Conservation (phyloP, 2,797 vertebrate species). For the Spondyliosoma cantharus region DNA sequence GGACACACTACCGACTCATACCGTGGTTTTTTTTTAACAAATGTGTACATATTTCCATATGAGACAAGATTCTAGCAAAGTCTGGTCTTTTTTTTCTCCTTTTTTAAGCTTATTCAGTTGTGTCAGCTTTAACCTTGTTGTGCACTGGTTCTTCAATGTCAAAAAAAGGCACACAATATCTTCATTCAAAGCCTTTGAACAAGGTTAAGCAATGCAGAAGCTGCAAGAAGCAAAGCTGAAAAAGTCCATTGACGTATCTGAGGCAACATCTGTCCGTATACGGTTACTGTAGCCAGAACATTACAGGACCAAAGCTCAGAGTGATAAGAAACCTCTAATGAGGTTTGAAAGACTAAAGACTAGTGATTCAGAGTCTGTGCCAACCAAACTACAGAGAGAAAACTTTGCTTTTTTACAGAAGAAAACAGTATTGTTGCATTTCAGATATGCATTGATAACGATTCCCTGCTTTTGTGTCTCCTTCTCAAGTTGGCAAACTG, state of each 20-base stretch:
- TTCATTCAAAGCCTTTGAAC: constrained; percentile 15
- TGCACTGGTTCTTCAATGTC: constrained; percentile 16
- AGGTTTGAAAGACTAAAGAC: constrained; percentile 21
- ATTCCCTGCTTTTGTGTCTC: constrained; percentile 1
- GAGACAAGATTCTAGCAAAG: neutral
- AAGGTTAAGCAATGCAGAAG: constrained; percentile 18
- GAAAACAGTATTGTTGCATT: neutral
- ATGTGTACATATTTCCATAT: neutral
- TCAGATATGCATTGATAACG: constrained; percentile 3
- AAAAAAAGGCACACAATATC: constrained; percentile 1
- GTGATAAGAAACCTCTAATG: constrained; percentile 19
- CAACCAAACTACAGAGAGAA: constrained; percentile 10
- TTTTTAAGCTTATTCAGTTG: neutral
- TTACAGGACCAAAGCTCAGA: neutral
- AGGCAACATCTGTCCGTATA: constrained; percentile 40
- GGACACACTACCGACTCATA: neutral
- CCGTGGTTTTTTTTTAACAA: too few relatives aligned
- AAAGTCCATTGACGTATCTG: constrained; percentile 22
- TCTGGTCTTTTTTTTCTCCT: neutral
- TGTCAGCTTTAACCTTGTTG: constrained; percentile 22
- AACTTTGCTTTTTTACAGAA: neutral
- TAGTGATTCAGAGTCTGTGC: neutral
- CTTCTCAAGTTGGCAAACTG: constrained; percentile 25
- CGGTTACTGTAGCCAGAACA: constrained; percentile 31
- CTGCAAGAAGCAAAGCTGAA: constrained; percentile 19